These are phyloP conservation scores for Colius striatus DNA, from an alignment of 2,113 vertebrate species.

Conservation along the genomic window DNA sequence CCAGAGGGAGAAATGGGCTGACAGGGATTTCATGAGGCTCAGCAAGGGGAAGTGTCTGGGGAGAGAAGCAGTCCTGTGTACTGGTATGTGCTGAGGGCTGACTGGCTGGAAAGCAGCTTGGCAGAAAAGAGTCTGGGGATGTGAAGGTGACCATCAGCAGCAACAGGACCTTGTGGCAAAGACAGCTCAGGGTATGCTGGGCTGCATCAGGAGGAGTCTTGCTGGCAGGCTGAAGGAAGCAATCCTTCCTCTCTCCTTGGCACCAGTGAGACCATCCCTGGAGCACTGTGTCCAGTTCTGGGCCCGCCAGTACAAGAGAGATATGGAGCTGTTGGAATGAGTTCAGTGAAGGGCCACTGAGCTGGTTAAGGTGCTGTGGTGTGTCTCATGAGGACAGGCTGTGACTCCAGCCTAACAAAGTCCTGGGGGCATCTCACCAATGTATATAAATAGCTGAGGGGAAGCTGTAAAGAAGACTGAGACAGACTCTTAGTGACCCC, in stretches of 20 bases:
- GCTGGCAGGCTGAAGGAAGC: background rate
- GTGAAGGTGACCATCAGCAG: background rate
- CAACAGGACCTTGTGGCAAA: background rate
- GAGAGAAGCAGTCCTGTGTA: background rate
- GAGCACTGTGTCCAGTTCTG: background rate
- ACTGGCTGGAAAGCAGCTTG: background rate
- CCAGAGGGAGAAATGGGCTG: background rate
- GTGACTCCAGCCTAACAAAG: background rate
- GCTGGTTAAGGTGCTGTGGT: background rate
- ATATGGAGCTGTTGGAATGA: background rate
- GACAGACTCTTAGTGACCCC: background rate
- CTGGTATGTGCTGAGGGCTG: background rate
- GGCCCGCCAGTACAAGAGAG: background rate
- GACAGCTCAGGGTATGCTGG: background rate
- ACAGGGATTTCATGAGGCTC: background rate
- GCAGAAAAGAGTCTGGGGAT: background rate
- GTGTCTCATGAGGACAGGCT: background rate
- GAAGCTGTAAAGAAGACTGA: background rate
- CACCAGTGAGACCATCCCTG: background rate
- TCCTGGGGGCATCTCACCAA: background rate
- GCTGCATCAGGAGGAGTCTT: background rate
- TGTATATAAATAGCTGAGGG: background rate
- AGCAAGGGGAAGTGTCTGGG: background rate
- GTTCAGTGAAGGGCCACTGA: background rate
- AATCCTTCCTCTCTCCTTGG: background rate